Conservation (phyloP, 2,797 vertebrate genomes). For the Acrocephalus scirpaceus region DNA sequence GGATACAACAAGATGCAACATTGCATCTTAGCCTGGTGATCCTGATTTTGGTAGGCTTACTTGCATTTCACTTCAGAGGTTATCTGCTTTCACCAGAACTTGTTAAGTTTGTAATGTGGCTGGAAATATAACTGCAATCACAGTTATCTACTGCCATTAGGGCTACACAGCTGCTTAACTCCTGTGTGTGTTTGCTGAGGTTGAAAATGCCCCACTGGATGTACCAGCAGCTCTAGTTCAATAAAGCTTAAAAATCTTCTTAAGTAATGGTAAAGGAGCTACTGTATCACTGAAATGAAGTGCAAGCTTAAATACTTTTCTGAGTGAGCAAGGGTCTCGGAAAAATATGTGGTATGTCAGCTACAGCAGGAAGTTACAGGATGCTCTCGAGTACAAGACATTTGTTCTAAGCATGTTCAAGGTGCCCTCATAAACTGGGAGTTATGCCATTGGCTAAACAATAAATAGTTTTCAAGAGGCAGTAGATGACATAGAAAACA, state of each 20-base stretch:
- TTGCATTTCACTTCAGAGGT: background rate
- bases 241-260: background rate
- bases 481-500: background rate
- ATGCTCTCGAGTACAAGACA: background rate
- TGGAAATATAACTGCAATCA: background rate
- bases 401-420: background rate
- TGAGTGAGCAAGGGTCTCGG: background rate
- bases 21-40: background rate
- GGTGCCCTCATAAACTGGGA: background rate
- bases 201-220: background rate
- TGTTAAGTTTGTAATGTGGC: background rate
- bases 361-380: background rate
- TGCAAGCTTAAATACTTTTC: background rate
- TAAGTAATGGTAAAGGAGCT: background rate
- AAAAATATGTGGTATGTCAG: background rate
- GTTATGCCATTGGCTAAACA: background rate
- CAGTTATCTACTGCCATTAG: background rate
- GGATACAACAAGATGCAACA: background rate
- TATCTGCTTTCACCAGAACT: background rate
- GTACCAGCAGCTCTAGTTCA: background rate
- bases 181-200: fast-evolving
- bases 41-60: background rate
- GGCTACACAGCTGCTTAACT: background rate
- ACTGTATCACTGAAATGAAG: background rate
- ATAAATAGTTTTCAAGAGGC: background rate